These are phyloP conservation scores for Lagria hirta DNA, from an alignment of 2,888 invertebrate genomes.

Conservation along the genomic window DNA sequence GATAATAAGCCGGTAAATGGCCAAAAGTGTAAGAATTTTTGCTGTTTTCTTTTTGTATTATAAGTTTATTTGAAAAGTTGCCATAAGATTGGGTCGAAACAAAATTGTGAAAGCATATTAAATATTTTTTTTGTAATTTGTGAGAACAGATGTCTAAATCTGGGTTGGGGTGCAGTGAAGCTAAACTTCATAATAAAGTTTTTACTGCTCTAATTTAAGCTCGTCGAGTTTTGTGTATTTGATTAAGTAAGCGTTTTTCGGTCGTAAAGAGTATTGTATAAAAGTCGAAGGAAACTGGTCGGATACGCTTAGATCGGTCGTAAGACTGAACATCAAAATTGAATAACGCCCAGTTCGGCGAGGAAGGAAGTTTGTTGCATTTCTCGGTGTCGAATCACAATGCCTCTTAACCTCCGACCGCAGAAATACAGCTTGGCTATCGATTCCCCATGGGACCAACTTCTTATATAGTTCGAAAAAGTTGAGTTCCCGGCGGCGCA, in stretches of 20 bases:
- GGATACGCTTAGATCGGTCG: slow-evolving; percentile 10
- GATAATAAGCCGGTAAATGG: no score
- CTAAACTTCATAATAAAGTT: no score
- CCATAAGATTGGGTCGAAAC: no score
- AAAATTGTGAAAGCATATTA: no score
- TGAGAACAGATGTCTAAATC: no score
- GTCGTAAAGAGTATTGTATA: neutral
- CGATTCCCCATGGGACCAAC: slow-evolving; percentile 50
- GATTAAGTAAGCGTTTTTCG: neutral
- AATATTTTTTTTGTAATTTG: no score
- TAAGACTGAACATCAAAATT: slow-evolving; percentile 15
- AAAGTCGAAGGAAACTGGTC: slow-evolving; percentile 2
- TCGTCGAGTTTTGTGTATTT: no score
- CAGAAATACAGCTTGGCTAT: slow-evolving; percentile 45
- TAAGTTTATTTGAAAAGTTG: no score
- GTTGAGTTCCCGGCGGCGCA: slow-evolving; percentile 44
- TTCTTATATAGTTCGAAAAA: slow-evolving; percentile 48
- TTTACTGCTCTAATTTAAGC: no score
- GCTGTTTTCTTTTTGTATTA: no score
- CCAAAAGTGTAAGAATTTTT: no score
- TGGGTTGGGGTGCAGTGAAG: no score
- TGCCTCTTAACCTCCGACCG: slow-evolving; percentile 48
- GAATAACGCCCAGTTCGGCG: slow-evolving; percentile 28
- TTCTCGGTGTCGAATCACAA: slow-evolving; percentile 44
- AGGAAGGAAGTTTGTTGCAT: slow-evolving; percentile 37